phyloP scores from a whole-genome alignment of 2,797 vertebrate genomes.

The Coregonus ussuriensis region DNA sequence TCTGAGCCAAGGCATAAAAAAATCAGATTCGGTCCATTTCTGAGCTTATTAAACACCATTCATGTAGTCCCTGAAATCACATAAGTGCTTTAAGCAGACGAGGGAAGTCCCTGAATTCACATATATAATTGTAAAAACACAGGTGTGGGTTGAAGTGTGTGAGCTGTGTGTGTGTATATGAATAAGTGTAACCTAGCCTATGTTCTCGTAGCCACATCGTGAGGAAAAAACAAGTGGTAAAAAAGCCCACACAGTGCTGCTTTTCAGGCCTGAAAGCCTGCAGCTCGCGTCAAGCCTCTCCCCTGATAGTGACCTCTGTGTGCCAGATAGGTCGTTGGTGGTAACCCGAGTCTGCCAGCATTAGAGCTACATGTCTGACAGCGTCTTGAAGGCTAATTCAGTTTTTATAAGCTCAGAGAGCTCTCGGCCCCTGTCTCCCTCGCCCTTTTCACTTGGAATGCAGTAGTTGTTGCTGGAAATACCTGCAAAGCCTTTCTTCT shows the following conservation, averaged over 20 bases:
- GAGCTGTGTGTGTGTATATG: neutral
- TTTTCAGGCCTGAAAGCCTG: conserved; percentile 2
- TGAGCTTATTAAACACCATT: conserved; percentile 39
- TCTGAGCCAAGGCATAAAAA: conserved; percentile 18
- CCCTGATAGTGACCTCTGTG: conserved; percentile 33
- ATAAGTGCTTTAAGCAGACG: conserved; percentile 4
- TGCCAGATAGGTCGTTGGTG: conserved; percentile 29
- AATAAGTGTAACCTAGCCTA: neutral
- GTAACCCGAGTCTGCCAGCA: conserved; percentile 27
- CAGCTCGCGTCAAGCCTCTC: conserved; percentile 18
- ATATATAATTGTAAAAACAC: neutral
- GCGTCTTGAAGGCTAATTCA: conserved; percentile 38
- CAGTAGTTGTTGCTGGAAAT: neutral
- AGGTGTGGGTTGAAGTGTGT: conserved; percentile 4
- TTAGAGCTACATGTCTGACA: conserved; percentile 27
- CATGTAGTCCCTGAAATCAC: conserved; percentile 23
- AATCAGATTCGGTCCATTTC: conserved; percentile 25
- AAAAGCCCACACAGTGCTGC: neutral
- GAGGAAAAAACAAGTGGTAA: neutral
- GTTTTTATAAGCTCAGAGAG: conserved; percentile 34
- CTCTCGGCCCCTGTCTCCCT: neutral
- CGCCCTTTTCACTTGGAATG: neutral
- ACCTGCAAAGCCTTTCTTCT: neutral
- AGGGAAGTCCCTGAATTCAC: neutral
- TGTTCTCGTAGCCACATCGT: neutral